Conservation (phyloP, 2,113 vertebrate genomes). For the Xiphorhynchus elegans region DNA sequence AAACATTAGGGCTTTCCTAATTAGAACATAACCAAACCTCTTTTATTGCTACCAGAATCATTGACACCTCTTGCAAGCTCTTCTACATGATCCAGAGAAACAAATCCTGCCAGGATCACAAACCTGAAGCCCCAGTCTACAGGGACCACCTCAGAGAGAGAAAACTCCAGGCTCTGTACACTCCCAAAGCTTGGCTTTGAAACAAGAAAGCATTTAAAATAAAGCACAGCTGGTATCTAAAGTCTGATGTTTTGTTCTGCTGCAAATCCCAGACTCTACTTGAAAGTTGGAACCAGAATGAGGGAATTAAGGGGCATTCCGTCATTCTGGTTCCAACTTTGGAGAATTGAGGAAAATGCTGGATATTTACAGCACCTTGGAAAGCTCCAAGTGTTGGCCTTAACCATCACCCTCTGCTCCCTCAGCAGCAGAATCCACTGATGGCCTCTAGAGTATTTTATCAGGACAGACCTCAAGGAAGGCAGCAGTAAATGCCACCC, state of each 20-base stretch:
- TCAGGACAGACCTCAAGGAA: background rate
- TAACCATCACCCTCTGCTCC: accelerated
- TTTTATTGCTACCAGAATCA: no score
- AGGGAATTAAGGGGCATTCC: background rate
- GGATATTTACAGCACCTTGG: accelerated
- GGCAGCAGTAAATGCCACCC: background rate
- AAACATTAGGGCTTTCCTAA: no score
- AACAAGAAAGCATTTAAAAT: background rate
- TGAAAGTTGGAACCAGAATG: background rate
- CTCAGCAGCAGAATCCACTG: background rate
- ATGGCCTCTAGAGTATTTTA: background rate
- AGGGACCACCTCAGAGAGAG: background rate
- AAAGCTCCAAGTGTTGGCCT: background rate
- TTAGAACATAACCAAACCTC: background rate
- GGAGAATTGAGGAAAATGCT: background rate
- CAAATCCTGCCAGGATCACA: background rate
- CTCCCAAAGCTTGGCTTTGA: background rate
- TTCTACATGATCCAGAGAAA: background rate
- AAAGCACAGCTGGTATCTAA: background rate
- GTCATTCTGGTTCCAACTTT: no score
- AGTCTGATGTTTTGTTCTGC: background rate
- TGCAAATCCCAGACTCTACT: background rate
- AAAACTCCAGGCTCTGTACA: background rate
- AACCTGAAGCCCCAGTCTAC: background rate
- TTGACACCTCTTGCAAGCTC: no score